Evolutionary conservation across 2,797 vertebrate genomes (phyloP).

Genomic region (Heteromormyrus szaboi): DNA sequence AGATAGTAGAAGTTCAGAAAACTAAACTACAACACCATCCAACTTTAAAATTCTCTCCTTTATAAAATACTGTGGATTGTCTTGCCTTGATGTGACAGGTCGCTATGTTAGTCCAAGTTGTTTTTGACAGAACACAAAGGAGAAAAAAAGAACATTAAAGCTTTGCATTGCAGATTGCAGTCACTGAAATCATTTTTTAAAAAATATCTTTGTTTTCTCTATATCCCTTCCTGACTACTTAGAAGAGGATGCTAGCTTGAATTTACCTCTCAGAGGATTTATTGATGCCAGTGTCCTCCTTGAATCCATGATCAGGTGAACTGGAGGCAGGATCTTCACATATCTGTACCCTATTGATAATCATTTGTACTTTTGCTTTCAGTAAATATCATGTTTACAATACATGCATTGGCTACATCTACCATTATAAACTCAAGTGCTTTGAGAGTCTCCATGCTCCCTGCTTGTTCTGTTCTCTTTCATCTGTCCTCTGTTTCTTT

Average conservation of each 20-base stretch:
- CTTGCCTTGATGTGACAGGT: conserved; percentile 65
- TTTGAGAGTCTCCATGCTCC: conserved; percentile 27
- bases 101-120: conserved; percentile 61
- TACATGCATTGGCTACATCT: conserved; percentile 42
- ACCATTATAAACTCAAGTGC: conserved; percentile 22
- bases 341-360: not conserved
- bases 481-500: conserved; percentile 57
- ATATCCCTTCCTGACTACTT: conserved; percentile 53
- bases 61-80: conserved; percentile 52
- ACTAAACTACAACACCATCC: conserved; percentile 27
- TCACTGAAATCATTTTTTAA: conserved; percentile 46
- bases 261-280: conserved; percentile 57
- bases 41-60: conserved; percentile 49
- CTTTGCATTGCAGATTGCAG: conserved; percentile 48
- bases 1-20: conserved; percentile 20
- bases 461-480: conserved; percentile 36
- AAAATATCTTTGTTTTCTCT: conserved; percentile 37
- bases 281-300: conserved; percentile 59
- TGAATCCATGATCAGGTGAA: conserved; percentile 47
- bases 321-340: conserved; percentile 44
- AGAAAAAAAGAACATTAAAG: conserved; percentile 44
- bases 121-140: conserved; percentile 65
- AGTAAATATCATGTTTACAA: conserved; percentile 46
- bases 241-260: conserved; percentile 51
- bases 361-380: conserved; percentile 40